Conservation (phyloP, 2,113 vertebrate genomes). For the Psilopogon haemacephalus region DNA sequence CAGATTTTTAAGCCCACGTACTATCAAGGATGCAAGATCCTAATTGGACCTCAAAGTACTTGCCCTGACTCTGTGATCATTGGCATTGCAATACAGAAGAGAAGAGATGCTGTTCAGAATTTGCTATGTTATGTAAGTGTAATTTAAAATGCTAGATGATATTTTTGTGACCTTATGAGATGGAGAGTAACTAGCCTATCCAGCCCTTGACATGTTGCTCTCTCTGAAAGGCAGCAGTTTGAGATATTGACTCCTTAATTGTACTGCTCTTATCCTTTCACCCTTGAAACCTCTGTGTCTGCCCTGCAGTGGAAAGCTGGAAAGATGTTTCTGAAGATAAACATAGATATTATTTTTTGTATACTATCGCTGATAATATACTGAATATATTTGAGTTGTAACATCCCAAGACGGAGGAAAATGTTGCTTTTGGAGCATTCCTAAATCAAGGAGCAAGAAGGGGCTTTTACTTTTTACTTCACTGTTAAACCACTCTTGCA, state of each 20-base stretch:
- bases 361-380: background rate
- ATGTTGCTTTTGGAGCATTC: background rate
- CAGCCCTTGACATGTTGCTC: background rate
- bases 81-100: background rate
- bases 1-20: background rate
- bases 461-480: background rate
- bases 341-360: background rate
- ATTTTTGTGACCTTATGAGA: background rate
- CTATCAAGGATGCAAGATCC: background rate
- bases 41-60: background rate
- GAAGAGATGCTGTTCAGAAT: background rate
- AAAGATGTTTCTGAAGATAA: background rate
- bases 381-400: background rate
- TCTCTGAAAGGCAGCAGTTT: background rate
- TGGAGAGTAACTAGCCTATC: background rate
- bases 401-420: background rate
- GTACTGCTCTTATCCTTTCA: background rate
- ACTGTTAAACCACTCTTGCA: conserved; percentile 22
- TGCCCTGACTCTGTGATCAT: background rate
- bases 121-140: background rate
- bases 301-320: background rate
- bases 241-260: background rate
- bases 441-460: background rate
- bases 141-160: background rate
- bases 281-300: background rate